Base-by-base conservation (phyloP, 2,888 invertebrate genomes). In the Disparrhopalites patrizii region DNA sequence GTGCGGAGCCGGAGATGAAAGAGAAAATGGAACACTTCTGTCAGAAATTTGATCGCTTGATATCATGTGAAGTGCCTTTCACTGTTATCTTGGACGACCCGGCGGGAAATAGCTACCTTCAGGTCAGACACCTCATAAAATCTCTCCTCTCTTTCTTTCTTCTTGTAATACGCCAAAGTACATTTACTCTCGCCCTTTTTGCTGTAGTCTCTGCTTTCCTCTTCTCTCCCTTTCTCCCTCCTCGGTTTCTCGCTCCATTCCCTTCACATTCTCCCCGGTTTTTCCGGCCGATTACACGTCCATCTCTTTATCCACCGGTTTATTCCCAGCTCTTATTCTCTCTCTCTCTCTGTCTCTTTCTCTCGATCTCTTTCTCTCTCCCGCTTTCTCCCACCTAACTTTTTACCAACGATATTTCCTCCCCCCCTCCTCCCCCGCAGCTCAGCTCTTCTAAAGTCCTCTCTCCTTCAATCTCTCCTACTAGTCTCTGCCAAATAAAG, bases 21-120 rank as follows among this genome's bases (percentile, higher is more conserved):
- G 74, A 79, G 15, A 83, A 84, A 55, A 81, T 94, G 76, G 76
- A 83, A 0, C 77, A 77, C 3, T 91, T 96, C 79, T 79, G 90
- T 20, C 77, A 79, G 0, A 82, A 86, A 72, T 81, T 95, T 62
- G 84, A 89, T 51, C 81, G 85, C 61, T 85, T 92, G 13, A 78
- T 91, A 23, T 80, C 82, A 0, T 84, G 88, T 1, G 80, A 85
- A 73, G 79, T 80, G 10, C 75, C 81, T 3, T 83, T 90, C 0
- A 93, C 93, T 0, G 73, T 99, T 1, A 79, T 97, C 2, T 81
- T 99, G 70, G 93, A 98, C 79, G 99, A 99, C 82, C 95, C 98
- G 1, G 93, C 97, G 8, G 99, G 99, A 0, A 98, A 98, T 80
- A 96, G 95, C 71, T 98, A 96, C 78, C 84, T 98, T 50, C 92